Evolutionary conservation across 2,888 invertebrate species (phyloP), one percentile per base, ranked within the genome.

Genomic region (Tuberolachnus salignus): DNA sequence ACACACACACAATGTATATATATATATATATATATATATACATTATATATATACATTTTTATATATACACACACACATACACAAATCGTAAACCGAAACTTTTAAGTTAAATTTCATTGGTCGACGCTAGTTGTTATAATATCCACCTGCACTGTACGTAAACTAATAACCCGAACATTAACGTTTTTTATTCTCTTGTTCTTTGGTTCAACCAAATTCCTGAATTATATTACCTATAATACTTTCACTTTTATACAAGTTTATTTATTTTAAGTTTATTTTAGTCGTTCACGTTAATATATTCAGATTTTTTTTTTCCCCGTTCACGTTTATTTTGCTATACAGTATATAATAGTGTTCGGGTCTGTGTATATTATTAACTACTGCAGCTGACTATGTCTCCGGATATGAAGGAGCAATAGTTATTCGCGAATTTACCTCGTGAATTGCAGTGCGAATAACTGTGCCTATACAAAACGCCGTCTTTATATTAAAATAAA

Each of bases 381-480:
- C 1, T 44, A 46, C 13, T 46, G 34, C 34, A 34, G 14, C 2
- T 49, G 23, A 14, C 49, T 61, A 61, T 71, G n/a, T 72, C 14
- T 71, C 53, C n/a, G 1, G 23, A 46, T 63, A 4, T 69, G 21
- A 74, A 69, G 78, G 78, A 51, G 78, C 69, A 61, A n/a, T 34
- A 59, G 51, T 61, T 57, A 59, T 78, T 11, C 21, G 51, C 59
- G n/a, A 67, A 51, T 34, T 69, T 51, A 59, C 51, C 59, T 69
- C 42, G 34, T 49, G 78, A 61, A 78, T 78, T 57, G 67, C 51
- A 21, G 34, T 78, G 78, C 78, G 61, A 69, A 51, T 78, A 21
- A 11, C 57, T 57, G 69, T 78, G 78, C 78, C 78, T 78, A 78
- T 78, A 78, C 21, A 59, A 23, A 69, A 59, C 78, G 78, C 78